Percentiles rank a stretch among this genome's conserved stretches.
These are phyloP conservation scores for Marcusenius ussheri DNA, from an alignment of 2,113 vertebrate species.

Conservation along the genomic window DNA sequence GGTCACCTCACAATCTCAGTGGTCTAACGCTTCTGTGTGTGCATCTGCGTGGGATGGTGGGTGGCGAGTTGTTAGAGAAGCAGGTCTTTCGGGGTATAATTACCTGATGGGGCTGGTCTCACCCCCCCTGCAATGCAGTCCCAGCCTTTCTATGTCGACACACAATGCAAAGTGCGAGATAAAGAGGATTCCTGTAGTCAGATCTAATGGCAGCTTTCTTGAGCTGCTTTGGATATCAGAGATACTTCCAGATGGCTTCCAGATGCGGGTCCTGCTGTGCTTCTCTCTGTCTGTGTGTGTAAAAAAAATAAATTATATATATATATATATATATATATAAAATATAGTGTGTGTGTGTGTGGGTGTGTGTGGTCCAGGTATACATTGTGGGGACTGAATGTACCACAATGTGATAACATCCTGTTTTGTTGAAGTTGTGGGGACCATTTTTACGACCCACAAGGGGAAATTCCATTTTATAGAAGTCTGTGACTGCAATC, in stretches of 20 bases:
- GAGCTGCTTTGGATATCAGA: background rate
- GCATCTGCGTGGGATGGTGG: background rate
- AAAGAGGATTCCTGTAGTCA: background rate
- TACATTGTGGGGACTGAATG: too few relatives aligned
- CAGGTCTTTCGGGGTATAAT: background rate
- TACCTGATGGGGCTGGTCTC: background rate
- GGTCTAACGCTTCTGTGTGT: background rate
- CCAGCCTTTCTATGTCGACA: background rate
- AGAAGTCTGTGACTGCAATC: too few relatives aligned
- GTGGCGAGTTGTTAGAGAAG: background rate
- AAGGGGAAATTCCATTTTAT: too few relatives aligned
- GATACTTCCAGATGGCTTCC: background rate
- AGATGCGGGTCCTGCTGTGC: background rate
- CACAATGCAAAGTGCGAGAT: background rate
- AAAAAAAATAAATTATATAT: background rate
- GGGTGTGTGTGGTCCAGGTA: background rate
- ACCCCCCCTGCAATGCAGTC: background rate
- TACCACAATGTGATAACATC: too few relatives aligned
- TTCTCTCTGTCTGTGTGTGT: background rate
- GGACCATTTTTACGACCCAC: too few relatives aligned
- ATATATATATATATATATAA: background rate
- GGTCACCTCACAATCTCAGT: background rate
- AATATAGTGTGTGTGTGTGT: too few relatives aligned
- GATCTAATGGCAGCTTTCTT: background rate
- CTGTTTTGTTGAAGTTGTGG: too few relatives aligned